Percentiles rank a stretch among this genome's conserved stretches.
Evolutionary conservation across 2,888 invertebrate genomes (phyloP).

Genomic region (Leucoptera coffeella): DNA sequence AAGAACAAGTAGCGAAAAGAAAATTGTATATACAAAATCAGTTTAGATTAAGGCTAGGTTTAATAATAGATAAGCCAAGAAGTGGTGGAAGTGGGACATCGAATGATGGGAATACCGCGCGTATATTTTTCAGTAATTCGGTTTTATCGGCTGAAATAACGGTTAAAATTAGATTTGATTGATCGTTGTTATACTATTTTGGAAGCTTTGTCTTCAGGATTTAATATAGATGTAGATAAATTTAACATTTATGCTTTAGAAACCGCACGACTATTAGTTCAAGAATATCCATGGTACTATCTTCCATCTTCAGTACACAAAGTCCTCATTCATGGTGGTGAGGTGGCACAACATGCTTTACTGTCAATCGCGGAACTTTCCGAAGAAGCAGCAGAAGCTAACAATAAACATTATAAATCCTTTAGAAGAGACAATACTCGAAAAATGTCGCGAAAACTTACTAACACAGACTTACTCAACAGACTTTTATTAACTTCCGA

Average conservation of each 20-base stretch:
- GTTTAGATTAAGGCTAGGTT: background rate
- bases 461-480: background rate
- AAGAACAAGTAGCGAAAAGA: background rate
- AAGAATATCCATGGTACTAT: background rate
- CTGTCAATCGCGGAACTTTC: background rate
- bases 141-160: conserved; percentile 3
- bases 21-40: background rate
- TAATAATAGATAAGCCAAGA: conserved; percentile 1
- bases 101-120: conserved; percentile 1
- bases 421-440: background rate
- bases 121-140: conserved; percentile 1
- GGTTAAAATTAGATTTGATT: background rate
- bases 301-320: background rate
- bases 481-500: background rate
- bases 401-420: background rate
- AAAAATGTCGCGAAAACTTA: background rate
- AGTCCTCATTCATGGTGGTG: background rate
- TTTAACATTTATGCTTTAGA: background rate
- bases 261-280: background rate
- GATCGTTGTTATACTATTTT: background rate
- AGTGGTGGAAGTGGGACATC: background rate
- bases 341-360: background rate
- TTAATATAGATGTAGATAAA: background rate
- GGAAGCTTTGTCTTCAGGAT: background rate
- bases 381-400: conserved; percentile 1